These are phyloP conservation scores for Leucozona laternaria DNA, from an alignment of 2,888 invertebrate species.

Conservation along the genomic window DNA sequence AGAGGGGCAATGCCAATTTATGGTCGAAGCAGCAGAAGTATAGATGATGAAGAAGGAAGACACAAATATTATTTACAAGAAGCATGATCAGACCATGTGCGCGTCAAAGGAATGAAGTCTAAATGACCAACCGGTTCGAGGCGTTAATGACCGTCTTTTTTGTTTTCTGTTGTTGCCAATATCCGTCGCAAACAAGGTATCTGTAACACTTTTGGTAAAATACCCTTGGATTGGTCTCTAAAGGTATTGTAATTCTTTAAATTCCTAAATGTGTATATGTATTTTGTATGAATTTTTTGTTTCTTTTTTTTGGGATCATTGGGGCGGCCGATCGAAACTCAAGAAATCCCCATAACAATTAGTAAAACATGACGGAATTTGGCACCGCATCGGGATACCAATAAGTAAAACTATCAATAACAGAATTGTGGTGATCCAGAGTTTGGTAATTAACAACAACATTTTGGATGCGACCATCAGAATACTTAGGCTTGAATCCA, in stretches of 20 bases:
- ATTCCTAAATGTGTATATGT: conserved; percentile 37
- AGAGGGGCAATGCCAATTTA: neutral
- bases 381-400: conserved; percentile 24
- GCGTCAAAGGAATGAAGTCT: conserved; percentile 36
- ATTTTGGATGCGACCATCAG: neutral
- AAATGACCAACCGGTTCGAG: conserved; percentile 48
- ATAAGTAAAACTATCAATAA: neutral
- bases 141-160: conserved; percentile 71
- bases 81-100: conserved; percentile 44
- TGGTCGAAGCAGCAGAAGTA: conserved; percentile 8
- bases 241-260: conserved; percentile 36
- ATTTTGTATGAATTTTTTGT: conserved; percentile 11
- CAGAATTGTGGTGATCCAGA: neutral
- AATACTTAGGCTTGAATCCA: neutral
- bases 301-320: neutral
- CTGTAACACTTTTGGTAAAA: neutral
- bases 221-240: neutral
- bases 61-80: conserved; percentile 13
- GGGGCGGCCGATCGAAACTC: neutral
- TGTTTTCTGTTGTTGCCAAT: conserved; percentile 31
- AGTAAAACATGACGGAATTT: conserved; percentile 67
- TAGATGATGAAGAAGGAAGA: conserved; percentile 14
- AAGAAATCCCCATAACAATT: conserved; percentile 68
- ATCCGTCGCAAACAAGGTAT: neutral
- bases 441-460: neutral